A percentile compares a stretch with the other conserved stretches of the same genome.
Conservation (phyloP, 1,140 invertebrate species). For the Acyrthosiphon pisum region DNA sequence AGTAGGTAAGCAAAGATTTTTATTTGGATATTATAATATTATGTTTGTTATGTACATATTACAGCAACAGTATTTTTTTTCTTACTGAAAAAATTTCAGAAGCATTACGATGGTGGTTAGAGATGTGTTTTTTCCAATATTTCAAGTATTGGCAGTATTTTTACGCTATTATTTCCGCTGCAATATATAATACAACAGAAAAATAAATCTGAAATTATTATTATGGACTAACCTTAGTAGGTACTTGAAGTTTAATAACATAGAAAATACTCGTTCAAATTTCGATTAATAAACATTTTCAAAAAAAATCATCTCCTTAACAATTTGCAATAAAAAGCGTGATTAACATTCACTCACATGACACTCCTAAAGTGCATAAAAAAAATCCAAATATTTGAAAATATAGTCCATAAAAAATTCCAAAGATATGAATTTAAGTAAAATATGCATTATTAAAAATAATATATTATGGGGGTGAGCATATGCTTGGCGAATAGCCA, state of each 20-base stretch:
- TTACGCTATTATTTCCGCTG: too few relatives aligned
- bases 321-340: neutral
- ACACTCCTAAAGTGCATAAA: too few relatives aligned
- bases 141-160: too few relatives aligned
- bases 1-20: too few relatives aligned
- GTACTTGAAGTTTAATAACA: neutral
- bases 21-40: too few relatives aligned
- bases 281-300: neutral
- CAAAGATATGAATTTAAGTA: neutral
- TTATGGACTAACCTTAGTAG: neutral
- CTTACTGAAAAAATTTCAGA: too few relatives aligned
- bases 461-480: too few relatives aligned
- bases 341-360: neutral
- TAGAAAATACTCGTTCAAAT: neutral
- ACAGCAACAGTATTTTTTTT: too few relatives aligned
- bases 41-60: too few relatives aligned
- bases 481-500: neutral
- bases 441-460: neutral
- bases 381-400: neutral
- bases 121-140: too few relatives aligned
- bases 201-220: neutral
- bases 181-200: too few relatives aligned
- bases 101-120: too few relatives aligned
- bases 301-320: neutral
- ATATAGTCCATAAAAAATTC: neutral